phyloP scores from a whole-genome alignment of 2,888 invertebrate genomes.

The Leptopterna dolabrata region DNA sequence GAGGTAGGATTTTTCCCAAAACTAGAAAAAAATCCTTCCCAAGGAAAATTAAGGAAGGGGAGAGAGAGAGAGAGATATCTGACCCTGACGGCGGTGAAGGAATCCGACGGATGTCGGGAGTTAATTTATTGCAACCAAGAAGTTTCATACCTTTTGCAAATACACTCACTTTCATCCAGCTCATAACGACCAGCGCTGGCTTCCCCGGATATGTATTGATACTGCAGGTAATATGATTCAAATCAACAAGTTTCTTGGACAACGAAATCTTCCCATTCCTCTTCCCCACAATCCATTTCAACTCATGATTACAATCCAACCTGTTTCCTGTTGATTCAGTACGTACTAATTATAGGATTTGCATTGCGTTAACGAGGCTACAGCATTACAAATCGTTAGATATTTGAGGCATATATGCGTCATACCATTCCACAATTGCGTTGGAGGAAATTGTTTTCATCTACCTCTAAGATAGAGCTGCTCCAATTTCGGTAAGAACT shows the following conservation, averaged over 20 bases:
- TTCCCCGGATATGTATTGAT: slow-evolving; percentile 73
- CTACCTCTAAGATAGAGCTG: slow-evolving; percentile 70
- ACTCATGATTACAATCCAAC: slow-evolving; percentile 75
- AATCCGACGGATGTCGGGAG: no score
- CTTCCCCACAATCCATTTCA: slow-evolving; percentile 75
- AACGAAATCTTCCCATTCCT: slow-evolving; percentile 68
- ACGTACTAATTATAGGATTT: no score
- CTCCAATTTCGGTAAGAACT: slow-evolving; percentile 67
- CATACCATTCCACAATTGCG: no score
- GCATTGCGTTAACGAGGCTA: no score
- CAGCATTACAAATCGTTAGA: no score
- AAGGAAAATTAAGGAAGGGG: no score
- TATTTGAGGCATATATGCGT: no score
- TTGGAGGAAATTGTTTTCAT: background rate
- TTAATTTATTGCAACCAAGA: no score
- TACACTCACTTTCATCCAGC: slow-evolving; percentile 72
- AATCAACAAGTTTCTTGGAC: slow-evolving; percentile 70
- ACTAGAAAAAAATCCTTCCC: no score
- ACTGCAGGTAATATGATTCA: slow-evolving; percentile 72
- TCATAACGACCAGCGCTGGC: slow-evolving; percentile 74
- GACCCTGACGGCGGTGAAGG: no score
- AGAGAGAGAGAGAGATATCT: no score
- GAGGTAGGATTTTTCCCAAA: no score
- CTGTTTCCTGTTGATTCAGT: slow-evolving; percentile 72
- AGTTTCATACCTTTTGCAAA: background rate